Evolutionary conservation across 1,140 invertebrate species (phyloP).

Genomic region (Oreohelix idahoensis): DNA sequence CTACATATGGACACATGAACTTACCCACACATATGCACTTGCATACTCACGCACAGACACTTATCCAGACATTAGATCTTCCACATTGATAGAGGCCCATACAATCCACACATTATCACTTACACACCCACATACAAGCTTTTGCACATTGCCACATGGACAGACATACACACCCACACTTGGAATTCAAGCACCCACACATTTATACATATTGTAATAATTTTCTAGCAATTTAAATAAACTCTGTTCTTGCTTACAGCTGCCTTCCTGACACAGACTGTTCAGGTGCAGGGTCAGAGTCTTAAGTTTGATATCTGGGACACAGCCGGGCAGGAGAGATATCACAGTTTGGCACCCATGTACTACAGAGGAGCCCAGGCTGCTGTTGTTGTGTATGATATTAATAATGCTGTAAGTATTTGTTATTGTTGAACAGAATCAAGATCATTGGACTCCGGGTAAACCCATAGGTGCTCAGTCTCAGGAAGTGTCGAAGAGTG

Average conservation of each 20-base stretch:
- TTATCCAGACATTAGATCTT: neutral
- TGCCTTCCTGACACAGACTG: constrained; percentile 98
- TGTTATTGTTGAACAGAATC: neutral
- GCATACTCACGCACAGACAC: neutral
- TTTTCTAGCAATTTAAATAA: too few relatives aligned
- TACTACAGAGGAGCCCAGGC: constrained; percentile 98
- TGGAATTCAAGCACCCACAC: neutral
- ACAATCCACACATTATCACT: too few relatives aligned
- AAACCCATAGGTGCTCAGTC: too few relatives aligned
- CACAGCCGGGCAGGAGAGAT: constrained; percentile 91
- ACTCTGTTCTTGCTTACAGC: constrained; percentile 76
- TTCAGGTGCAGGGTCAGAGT: constrained; percentile 94
- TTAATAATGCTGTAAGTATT: constrained; percentile 90
- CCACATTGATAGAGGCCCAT: neutral
- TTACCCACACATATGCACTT: neutral
- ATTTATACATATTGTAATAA: neutral
- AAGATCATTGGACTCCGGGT: too few relatives aligned
- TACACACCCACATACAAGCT: neutral
- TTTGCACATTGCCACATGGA: neutral
- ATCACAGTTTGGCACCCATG: constrained; percentile 94
- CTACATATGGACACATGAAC: neutral
- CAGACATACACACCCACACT: neutral
- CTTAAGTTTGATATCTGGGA: constrained; percentile 99
- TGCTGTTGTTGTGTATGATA: constrained; percentile 99
- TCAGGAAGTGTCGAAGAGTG: too few relatives aligned